Conservation (phyloP, 2,888 invertebrate species). For the Clunio marinus region DNA sequence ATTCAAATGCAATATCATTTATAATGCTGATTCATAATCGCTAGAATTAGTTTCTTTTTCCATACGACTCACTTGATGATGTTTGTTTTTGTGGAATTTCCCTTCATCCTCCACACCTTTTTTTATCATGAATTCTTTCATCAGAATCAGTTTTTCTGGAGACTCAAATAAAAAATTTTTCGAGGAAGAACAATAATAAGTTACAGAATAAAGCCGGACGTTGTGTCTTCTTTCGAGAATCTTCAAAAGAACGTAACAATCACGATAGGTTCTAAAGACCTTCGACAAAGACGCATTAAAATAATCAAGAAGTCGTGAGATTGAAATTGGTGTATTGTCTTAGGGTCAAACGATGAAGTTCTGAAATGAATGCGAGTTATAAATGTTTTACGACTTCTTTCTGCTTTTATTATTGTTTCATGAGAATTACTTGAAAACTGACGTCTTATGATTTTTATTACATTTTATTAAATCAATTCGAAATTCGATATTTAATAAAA, state of each 20-base stretch:
- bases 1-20: neutral
- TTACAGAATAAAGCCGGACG: conserved; percentile 14
- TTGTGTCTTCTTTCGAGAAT: neutral
- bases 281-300: neutral
- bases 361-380: no score
- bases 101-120: neutral
- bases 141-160: neutral
- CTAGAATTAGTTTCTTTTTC: neutral
- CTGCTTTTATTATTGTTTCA: no score
- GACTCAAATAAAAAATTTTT: neutral
- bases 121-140: neutral
- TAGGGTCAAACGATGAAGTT: neutral
- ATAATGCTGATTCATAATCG: conserved; percentile 6
- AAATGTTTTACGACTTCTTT: no score
- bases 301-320: conserved; percentile 24
- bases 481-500: neutral
- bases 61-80: neutral
- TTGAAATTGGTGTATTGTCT: neutral
- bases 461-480: neutral
- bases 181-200: conserved; percentile 9
- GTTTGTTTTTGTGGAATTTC: conserved; percentile 3
- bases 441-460: no score
- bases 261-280: conserved; percentile 3
- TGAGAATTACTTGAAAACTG: no score
- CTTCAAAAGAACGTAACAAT: neutral